Evolutionary conservation across 2,888 invertebrate genomes (phyloP), one percentile per base, ranked within the genome.

Genomic region (Papilio protenor): DNA sequence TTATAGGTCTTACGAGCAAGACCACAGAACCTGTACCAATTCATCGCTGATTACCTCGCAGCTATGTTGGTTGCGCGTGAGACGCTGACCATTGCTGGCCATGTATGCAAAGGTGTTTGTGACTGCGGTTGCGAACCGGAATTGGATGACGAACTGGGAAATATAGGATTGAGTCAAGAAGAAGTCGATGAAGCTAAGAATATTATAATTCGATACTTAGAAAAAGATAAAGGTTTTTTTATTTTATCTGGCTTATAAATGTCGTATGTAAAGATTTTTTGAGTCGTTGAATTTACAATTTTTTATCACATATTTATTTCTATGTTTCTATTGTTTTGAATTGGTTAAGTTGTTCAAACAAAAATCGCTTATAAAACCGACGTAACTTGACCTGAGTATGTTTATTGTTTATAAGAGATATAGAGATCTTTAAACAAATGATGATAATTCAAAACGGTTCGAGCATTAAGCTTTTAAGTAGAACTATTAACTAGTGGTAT

Each of bases 21-120:
- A 84, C 97, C 97, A 0, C 85, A 88, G 55, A 91, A 97, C 78
- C 89, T 96, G 3, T 96, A 96, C 87, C 90, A 93, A 75, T 97
- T 97, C 85, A 96, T 97, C 78, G 95, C 96, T 0, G 95, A 96
- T 85, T 97, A 97, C 87, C 89, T 97, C 55, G 95, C 96, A 80
- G 95, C 96, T 0, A 87, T 97, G 83, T 88, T 97, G 78, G 94
- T 96, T 18, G 96, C 96, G 0, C 93, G 97, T 47, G 96, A 97
- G 83, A 95, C 96, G 75, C 80, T 93, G 33, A 80, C 84, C 82
- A 81, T 91, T 78, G 91, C 92, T 64, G 77, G 84, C n/a, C 82
- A 82, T 3, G 76, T 93, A 73, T 91, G 89, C 79, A 79, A 79
- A 12, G 83, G 87, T 5, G 71, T 89, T 0, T 88, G 86, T 79